Base-by-base conservation (phyloP, 2,113 vertebrate genomes). In the Cyanoramphus novaezelandiae region DNA sequence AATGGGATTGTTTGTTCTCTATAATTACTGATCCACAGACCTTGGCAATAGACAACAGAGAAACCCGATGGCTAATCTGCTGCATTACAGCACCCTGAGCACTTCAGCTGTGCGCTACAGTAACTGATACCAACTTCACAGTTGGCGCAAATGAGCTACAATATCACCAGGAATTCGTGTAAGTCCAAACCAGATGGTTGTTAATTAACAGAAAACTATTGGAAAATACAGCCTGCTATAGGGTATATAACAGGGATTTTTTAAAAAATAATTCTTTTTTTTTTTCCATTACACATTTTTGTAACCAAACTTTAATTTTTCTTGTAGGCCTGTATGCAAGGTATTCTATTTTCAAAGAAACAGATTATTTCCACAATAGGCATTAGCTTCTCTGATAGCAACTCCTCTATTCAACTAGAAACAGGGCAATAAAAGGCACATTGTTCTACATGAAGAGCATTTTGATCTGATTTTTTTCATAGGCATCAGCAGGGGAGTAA, bases 151-250 rank as follows among this genome's bases (percentile, higher is more conserved):
- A 86, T 12, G 18, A 75, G 33, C 81, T 84, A 78, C 52, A 78
- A 18, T 46, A 88, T 37, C 47, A 68, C 9, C 77, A 94, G 41
- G 62, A 93, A 92, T 63, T 86, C n/a, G 57, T 74, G 0, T 50
- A 86, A 63, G 37, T 86, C 43, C 3, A 2, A 83, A 94, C 31
- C 67, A 47, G 53, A 47, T 31, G 29, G 35, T 23, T 96, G 68
- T 47, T 92, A 90, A 92, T 86, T 96, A 83, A 93, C 29, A 88
- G 62, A 91, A 86, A 76, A 80, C 10, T 31, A 76, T 65, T 75
- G n/a, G 14, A 28, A 81, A 83, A 68, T 13, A n/a, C 18, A 78
- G 35, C 47, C n/a, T 2, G 3, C 31, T 63, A 39, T 28, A 50
- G n/a, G 25, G 31, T 35, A 88, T 11, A 7, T 11, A 86, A 50